Percentiles rank a stretch among this genome's conserved stretches.
Evolutionary conservation across 2,888 invertebrate species (phyloP).

Genomic region (Iselma pallidipennis): DNA sequence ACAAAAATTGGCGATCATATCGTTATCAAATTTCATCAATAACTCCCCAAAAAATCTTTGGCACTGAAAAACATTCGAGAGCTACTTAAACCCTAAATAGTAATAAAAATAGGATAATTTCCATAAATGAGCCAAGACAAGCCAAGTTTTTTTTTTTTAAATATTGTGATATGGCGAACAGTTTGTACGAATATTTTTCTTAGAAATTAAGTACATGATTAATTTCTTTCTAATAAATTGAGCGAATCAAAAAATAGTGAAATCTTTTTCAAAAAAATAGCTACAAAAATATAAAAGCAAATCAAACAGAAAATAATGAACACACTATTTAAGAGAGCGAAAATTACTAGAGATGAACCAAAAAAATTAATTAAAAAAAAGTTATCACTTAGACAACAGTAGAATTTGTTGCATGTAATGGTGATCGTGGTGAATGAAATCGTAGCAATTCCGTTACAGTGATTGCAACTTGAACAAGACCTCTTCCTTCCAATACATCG

Average conservation of each 20-base stretch:
- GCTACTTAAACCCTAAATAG: background rate
- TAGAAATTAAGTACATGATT: background rate
- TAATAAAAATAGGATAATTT: background rate
- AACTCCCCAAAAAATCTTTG: constrained; percentile 13
- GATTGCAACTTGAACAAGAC: constrained; percentile 83
- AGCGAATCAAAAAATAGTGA: background rate
- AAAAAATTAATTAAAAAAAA: constrained; percentile 4
- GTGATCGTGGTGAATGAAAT: constrained; percentile 62
- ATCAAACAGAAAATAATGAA: background rate
- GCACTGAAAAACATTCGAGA: constrained; percentile 8
- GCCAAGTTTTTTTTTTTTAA: background rate
- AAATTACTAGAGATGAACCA: constrained; percentile 1
- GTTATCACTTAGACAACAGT: constrained; percentile 38
- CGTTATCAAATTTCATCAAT: background rate
- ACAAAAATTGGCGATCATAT: background rate
- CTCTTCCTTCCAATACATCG: constrained; percentile 90
- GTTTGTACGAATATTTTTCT: background rate
- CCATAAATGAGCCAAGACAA: background rate
- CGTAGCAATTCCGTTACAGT: constrained; percentile 84
- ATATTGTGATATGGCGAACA: background rate
- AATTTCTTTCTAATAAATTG: background rate
- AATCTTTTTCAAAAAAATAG: background rate
- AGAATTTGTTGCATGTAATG: constrained; percentile 45
- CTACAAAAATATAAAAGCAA: background rate
- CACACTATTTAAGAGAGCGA: background rate